Conservation (phyloP, 2,797 vertebrate species). For the Tokudaia tokunoshimensis region DNA sequence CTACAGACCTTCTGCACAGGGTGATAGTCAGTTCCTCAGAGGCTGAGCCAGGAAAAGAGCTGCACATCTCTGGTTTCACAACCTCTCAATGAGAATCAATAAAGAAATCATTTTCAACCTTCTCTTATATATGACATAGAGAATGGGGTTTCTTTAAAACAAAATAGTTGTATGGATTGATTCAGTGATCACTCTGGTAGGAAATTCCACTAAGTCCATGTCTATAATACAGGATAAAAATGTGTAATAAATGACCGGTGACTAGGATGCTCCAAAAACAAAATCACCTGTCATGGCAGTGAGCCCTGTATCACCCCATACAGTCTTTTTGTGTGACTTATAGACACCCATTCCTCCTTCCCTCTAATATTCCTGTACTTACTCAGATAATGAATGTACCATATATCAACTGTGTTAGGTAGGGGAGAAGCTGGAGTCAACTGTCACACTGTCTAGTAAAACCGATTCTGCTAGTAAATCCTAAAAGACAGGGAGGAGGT, state of each 20-base stretch:
- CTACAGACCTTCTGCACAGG: not conserved
- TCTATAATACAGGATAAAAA: not conserved
- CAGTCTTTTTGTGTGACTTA: not conserved
- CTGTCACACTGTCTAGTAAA: not conserved
- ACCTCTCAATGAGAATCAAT: not conserved
- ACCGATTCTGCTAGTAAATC: not conserved
- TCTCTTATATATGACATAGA: not conserved
- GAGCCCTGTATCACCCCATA: not conserved
- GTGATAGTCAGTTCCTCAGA: not conserved
- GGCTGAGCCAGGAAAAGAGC: not conserved
- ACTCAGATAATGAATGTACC: not conserved
- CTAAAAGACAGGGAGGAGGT: not conserved
- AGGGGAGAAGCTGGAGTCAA: not conserved
- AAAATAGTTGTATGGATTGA: not conserved
- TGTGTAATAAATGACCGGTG: not conserved
- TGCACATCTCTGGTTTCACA: not conserved
- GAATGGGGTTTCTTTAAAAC: not conserved
- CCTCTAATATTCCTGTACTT: not conserved
- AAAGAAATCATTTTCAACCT: not conserved
- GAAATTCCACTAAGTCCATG: not conserved
- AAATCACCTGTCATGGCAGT: not conserved
- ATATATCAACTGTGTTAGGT: not conserved
- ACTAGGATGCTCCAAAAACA: not conserved
- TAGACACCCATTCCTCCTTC: not conserved
- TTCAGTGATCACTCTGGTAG: not conserved